Conservation (phyloP, 2,113 vertebrate species). For the Chaetops frenatus region DNA sequence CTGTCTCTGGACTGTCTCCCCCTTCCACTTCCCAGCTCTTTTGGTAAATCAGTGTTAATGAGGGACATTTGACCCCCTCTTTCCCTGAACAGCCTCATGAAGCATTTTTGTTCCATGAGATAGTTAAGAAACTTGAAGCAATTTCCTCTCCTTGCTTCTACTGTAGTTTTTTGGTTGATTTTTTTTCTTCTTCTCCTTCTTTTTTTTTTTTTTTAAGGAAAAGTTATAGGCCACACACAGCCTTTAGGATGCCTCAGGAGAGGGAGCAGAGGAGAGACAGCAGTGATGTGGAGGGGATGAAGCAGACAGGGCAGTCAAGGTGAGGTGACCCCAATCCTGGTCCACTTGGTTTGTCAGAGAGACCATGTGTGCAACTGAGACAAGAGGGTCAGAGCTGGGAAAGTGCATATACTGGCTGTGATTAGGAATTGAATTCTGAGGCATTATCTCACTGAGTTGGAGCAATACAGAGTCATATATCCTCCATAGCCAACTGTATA, state of each 20-base stretch:
- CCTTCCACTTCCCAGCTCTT: not conserved
- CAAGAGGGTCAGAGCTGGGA: not conserved
- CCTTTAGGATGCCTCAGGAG: not conserved
- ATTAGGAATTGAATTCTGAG: not conserved
- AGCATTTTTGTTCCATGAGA: slow-evolving; percentile 56
- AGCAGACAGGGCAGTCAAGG: not conserved
- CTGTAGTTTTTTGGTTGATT: not conserved
- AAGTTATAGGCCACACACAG: not conserved
- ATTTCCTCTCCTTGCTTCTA: not conserved
- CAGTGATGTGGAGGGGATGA: not conserved
- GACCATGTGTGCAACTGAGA: accelerated
- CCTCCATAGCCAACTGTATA: not conserved
- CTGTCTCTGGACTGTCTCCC: not conserved
- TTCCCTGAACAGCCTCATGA: slow-evolving; percentile 1
- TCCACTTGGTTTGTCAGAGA: not conserved
- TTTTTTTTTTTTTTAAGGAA: not conserved
- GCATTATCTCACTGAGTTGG: not conserved
- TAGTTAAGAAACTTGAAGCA: slow-evolving; percentile 26
- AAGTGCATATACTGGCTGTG: not conserved
- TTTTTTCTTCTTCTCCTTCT: too few relatives aligned
- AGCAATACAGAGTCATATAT: not conserved
- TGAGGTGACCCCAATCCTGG: not conserved
- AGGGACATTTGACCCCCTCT: slow-evolving; percentile 43
- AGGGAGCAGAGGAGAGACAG: not conserved
- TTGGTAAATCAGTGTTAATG: slow-evolving; percentile 30